A percentile compares a stretch with the other conserved stretches of the same genome.
phyloP scores from a whole-genome alignment of 2,888 invertebrate genomes.

The Drosophila anceps region DNA sequence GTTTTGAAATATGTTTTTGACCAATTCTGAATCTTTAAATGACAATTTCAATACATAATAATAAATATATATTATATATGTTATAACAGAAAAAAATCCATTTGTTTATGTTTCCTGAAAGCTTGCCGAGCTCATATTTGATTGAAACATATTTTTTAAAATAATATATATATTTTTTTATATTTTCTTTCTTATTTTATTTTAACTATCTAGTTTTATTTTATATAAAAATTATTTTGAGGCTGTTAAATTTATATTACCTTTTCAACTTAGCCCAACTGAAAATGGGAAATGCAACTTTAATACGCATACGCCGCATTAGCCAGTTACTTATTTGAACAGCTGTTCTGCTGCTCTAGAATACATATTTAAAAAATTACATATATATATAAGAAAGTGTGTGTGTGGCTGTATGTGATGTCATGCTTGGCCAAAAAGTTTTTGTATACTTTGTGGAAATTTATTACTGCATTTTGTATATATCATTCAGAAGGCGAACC shows the following conservation, averaged over 20 bases:
- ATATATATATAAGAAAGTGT: neutral
- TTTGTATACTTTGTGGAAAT: slow-evolving; percentile 61
- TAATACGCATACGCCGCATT: slow-evolving; percentile 44
- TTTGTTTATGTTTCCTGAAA: neutral
- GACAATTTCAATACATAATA: neutral
- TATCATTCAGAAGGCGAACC: slow-evolving; percentile 64
- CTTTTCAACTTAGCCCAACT: neutral
- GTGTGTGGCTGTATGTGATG: slow-evolving; percentile 6
- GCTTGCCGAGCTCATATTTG: neutral
- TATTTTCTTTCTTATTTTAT: neutral
- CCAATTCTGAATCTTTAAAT: too few relatives aligned
- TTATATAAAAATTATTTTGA: neutral
- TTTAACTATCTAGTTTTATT: too few relatives aligned
- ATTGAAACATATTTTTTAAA: neutral
- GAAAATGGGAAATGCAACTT: slow-evolving; percentile 36
- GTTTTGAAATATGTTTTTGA: neutral
- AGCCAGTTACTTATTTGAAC: slow-evolving; percentile 24
- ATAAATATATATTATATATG: neutral
- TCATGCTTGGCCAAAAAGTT: slow-evolving; percentile 39
- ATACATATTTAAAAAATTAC: neutral
- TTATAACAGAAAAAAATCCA: neutral
- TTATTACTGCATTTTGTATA: slow-evolving; percentile 66
- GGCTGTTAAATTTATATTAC: neutral
- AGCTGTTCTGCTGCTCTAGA: neutral
- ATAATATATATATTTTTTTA: neutral